These are phyloP conservation scores for Hybognathus amarus DNA, from an alignment of 2,797 vertebrate species.

Conservation along the genomic window DNA sequence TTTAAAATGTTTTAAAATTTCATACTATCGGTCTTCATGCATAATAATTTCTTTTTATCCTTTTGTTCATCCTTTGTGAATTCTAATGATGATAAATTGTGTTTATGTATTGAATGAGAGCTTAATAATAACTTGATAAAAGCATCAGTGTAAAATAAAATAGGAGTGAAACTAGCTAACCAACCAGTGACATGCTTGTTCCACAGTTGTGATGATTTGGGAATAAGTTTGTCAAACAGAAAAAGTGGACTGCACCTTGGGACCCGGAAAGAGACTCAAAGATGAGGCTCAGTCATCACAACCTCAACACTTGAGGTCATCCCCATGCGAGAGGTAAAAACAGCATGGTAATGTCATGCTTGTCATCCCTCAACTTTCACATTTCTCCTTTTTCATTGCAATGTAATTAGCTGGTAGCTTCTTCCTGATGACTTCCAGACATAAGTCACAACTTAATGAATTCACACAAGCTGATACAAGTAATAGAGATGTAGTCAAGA, in stretches of 20 bases:
- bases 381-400: slow-evolving; percentile 19
- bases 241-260: slow-evolving; percentile 63
- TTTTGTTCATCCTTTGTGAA: not conserved
- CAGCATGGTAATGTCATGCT: slow-evolving; percentile 63
- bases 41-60: not conserved
- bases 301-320: slow-evolving; percentile 53
- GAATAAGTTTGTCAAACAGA: not conserved
- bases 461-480: not conserved
- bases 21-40: too few species aligned
- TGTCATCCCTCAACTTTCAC: not conserved
- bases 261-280: slow-evolving; percentile 41
- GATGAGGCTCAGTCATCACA: slow-evolving; percentile 42
- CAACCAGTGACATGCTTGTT: slow-evolving; percentile 1
- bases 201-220: not conserved
- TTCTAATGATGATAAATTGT: not conserved
- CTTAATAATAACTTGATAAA: not conserved
- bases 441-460: not conserved
- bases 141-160: not conserved
- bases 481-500: not conserved
- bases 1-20: not conserved
- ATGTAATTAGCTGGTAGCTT: not conserved
- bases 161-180: not conserved
- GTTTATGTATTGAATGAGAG: not conserved
- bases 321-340: slow-evolving; percentile 53
- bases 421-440: not conserved